phyloP scores from a whole-genome alignment of 2,113 vertebrate species.

The Rhabdornis inornatus region DNA sequence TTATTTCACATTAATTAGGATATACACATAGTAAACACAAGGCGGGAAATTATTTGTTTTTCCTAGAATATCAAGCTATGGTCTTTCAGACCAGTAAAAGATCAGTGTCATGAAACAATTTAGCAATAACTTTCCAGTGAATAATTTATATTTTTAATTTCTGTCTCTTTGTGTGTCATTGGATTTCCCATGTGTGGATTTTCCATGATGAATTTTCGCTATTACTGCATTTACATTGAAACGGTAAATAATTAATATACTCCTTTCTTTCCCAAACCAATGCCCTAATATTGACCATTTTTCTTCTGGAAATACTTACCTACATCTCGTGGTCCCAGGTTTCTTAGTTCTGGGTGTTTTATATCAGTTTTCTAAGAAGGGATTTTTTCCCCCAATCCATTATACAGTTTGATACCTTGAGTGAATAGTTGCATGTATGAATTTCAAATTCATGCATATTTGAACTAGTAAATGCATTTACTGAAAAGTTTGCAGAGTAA shows the following conservation, averaged over 20 bases:
- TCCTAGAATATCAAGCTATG: not conserved
- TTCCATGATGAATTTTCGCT: not conserved
- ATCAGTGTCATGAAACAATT: not conserved
- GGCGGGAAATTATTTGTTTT: not conserved
- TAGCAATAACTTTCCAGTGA: not conserved
- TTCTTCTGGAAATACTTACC: not conserved
- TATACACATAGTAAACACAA: not conserved
- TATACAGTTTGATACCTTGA: not conserved
- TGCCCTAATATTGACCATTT: not conserved
- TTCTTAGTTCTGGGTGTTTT: not conserved
- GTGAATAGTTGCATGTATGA: not conserved
- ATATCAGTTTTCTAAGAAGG: not conserved
- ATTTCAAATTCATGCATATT: conserved; percentile 1
- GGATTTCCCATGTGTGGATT: not conserved
- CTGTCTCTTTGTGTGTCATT: not conserved
- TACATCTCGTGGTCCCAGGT: accelerated
- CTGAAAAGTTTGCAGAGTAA: conserved; percentile 10
- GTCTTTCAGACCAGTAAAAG: not conserved
- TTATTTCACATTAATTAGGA: not conserved
- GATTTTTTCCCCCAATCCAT: not conserved
- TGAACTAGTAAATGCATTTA: not conserved
- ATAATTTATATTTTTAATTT: not conserved
- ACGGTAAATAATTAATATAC: not conserved
- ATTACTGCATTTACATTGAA: not conserved
- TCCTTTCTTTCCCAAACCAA: not conserved